Conservation (phyloP, 1,140 invertebrate species). For the Saccostrea glomerata region DNA sequence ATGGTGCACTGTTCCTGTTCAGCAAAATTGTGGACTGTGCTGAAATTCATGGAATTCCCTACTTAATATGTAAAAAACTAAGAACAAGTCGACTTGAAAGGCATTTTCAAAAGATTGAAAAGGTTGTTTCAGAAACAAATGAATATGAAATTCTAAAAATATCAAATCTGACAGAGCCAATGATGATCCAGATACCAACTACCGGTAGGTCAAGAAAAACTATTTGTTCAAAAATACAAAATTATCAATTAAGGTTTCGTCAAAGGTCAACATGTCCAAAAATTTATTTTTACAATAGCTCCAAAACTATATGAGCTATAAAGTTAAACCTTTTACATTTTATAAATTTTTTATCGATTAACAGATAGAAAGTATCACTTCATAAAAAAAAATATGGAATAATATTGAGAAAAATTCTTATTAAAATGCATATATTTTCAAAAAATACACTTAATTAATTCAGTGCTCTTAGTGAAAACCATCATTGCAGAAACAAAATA, state of each 20-base stretch:
- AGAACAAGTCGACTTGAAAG: slow-evolving; percentile 26
- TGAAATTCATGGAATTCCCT: background rate
- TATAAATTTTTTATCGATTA: too few species aligned
- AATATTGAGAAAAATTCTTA: too few species aligned
- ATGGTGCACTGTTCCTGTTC: background rate
- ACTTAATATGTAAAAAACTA: slow-evolving; percentile 16
- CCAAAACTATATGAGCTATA: too few species aligned
- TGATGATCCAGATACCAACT: background rate
- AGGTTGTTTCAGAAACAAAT: background rate
- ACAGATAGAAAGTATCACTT: too few species aligned
- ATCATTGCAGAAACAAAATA: too few species aligned
- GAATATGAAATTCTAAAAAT: slow-evolving; percentile 41
- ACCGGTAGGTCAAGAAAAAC: background rate
- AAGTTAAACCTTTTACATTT: too few species aligned
- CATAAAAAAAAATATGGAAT: too few species aligned
- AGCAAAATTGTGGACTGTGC: slow-evolving; percentile 14
- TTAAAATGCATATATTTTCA: too few species aligned
- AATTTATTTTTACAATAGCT: too few species aligned
- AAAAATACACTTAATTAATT: too few species aligned
- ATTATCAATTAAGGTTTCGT: background rate
- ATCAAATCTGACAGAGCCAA: slow-evolving; percentile 13
- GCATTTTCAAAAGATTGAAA: slow-evolving; percentile 42
- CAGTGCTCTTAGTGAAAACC: too few species aligned
- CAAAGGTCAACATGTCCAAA: too few species aligned
- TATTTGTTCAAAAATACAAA: slow-evolving; percentile 26